A percentile compares a stretch with the other conserved stretches of the same genome.
Evolutionary conservation across 2,888 invertebrate species (phyloP).

Genomic region (Drosophila algonquin): DNA sequence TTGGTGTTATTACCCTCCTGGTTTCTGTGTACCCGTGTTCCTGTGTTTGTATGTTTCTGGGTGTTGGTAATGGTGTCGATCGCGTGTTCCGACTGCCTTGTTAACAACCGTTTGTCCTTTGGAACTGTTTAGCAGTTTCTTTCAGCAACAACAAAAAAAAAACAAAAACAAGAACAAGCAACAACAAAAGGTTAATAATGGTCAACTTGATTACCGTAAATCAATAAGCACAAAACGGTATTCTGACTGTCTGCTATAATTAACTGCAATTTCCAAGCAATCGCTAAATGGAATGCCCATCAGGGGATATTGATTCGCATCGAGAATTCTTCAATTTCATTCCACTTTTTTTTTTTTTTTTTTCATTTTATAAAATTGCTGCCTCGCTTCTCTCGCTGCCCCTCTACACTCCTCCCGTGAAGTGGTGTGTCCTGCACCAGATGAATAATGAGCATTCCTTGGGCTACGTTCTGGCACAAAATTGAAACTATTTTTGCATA

Average conservation of each 20-base stretch:
- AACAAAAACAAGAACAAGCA: neutral
- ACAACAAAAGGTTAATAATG: conserved; percentile 9
- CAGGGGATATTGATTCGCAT: conserved; percentile 37
- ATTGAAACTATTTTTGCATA: conserved; percentile 81
- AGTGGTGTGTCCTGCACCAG: conserved; percentile 18
- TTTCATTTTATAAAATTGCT: conserved; percentile 10
- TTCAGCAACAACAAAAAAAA: neutral
- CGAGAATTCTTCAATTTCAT: conserved; percentile 31
- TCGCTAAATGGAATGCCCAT: conserved; percentile 30
- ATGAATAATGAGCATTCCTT: conserved; percentile 77
- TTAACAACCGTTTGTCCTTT: conserved; percentile 76
- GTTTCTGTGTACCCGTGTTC: neutral
- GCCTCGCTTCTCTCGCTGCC: neutral
- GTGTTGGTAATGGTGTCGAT: conserved; percentile 53
- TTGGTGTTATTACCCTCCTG: conserved; percentile 12
- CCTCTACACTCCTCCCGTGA: neutral
- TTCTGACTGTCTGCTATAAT: conserved; percentile 50
- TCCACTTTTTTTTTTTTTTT: neutral
- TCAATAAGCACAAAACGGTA: conserved; percentile 61
- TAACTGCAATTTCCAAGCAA: conserved; percentile 72
- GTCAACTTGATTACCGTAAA: conserved; percentile 61
- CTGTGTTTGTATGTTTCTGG: conserved; percentile 33
- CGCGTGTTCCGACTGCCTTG: conserved; percentile 63
- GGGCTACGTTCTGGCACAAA: conserved; percentile 60
- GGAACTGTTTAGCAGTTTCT: conserved; percentile 43